Percentiles rank a stretch among this genome's conserved stretches.
Conservation (phyloP, 2,113 vertebrate genomes). For the Apeltes quadracus region DNA sequence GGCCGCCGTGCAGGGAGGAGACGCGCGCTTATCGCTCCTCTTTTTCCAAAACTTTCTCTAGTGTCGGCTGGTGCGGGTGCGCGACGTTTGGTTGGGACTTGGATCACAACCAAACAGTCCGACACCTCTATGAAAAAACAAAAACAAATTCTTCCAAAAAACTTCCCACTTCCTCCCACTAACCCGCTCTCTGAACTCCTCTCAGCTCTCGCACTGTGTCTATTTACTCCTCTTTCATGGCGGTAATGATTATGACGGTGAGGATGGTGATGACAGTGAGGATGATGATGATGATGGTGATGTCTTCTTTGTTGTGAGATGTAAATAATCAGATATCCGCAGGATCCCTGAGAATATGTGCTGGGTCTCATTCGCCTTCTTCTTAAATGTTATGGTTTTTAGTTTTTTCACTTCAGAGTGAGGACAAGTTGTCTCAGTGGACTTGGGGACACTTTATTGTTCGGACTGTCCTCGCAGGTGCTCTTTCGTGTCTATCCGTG, state of each 20-base stretch:
- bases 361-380: constrained; percentile 23
- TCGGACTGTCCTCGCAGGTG: too few species aligned
- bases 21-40: too few species aligned
- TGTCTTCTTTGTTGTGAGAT: constrained; percentile 51
- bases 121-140: too few species aligned
- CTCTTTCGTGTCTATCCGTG: too few species aligned
- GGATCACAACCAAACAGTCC: background rate
- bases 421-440: background rate
- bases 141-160: background rate
- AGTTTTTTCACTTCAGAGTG: background rate
- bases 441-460: background rate
- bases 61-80: background rate
- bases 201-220: background rate
- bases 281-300: constrained; percentile 28
- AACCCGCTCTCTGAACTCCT: background rate
- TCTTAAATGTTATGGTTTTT: background rate
- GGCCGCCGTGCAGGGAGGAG: background rate
- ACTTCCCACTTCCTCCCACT: background rate
- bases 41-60: background rate
- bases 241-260: background rate
- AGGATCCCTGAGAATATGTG: constrained; percentile 49
- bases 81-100: background rate
- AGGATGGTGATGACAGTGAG: constrained; percentile 4
- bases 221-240: background rate
- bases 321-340: constrained; percentile 49